Evolutionary conservation across 2,113 vertebrate species (phyloP).

Genomic region (Pituophis catenifer): DNA sequence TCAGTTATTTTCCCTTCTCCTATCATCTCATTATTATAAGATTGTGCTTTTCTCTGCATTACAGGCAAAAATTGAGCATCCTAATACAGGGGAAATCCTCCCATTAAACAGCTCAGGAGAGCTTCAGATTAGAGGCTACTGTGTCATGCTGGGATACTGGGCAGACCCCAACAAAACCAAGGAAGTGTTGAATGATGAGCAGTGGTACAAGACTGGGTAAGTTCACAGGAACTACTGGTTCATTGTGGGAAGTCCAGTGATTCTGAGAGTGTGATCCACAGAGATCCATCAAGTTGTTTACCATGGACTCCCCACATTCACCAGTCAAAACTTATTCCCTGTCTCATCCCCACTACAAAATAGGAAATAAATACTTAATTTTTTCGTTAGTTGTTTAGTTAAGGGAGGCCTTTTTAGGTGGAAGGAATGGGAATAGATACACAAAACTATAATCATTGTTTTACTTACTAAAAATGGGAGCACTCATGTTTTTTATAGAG

Average conservation of each 20-base stretch:
- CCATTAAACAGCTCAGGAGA: slow-evolving; percentile 81
- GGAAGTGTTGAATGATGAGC: slow-evolving; percentile 72
- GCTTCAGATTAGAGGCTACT: slow-evolving; percentile 85
- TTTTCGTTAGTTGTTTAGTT: not conserved
- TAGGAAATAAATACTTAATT: not conserved
- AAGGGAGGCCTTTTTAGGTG: not conserved
- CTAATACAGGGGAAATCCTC: slow-evolving; percentile 55
- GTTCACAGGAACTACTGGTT: slow-evolving; percentile 40
- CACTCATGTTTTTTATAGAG: not conserved
- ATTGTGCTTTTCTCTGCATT: slow-evolving; percentile 4
- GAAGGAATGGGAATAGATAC: not conserved
- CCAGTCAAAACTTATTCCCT: not conserved
- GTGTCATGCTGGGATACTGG: slow-evolving; percentile 94
- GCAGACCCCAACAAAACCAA: slow-evolving; percentile 73
- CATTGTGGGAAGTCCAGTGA: not conserved
- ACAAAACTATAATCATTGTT: not conserved
- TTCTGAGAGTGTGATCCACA: not conserved
- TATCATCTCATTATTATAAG: not conserved
- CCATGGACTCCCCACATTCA: not conserved
- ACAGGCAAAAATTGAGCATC: slow-evolving; percentile 85
- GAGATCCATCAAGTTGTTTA: not conserved
- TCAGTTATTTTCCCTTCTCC: not conserved
- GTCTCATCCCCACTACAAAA: not conserved
- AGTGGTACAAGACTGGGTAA: slow-evolving; percentile 96
- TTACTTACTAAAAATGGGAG: not conserved